Percentiles rank a stretch among this genome's conserved stretches.
phyloP scores from a whole-genome alignment of 2,113 vertebrate genomes.

The Ochotona curzoniae region DNA sequence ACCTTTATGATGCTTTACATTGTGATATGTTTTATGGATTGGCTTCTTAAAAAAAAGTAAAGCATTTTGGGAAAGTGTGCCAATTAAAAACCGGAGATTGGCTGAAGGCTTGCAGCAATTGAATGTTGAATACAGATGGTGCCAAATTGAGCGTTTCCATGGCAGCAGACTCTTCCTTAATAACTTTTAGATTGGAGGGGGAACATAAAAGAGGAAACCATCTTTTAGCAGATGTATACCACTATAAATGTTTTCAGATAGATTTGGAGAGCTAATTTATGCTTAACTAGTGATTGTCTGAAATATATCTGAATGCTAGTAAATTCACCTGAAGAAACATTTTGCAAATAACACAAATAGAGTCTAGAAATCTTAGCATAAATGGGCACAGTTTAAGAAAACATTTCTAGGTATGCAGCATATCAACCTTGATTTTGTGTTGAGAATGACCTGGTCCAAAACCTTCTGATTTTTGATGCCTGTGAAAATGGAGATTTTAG shows the following conservation, averaged over 20 bases:
- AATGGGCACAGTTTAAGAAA: slow-evolving; percentile 37
- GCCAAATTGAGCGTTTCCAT: slow-evolving; percentile 77
- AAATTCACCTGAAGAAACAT: slow-evolving; percentile 66
- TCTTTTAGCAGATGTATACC: slow-evolving; percentile 69
- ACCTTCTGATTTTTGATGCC: slow-evolving; percentile 41
- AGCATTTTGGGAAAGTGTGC: slow-evolving; percentile 77
- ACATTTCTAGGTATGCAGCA: background rate
- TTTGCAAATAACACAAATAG: slow-evolving; percentile 70
- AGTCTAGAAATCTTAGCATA: slow-evolving; percentile 42
- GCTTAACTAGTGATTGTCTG: slow-evolving; percentile 73
- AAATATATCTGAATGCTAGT: slow-evolving; percentile 64
- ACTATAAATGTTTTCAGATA: slow-evolving; percentile 64
- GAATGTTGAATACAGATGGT: slow-evolving; percentile 76
- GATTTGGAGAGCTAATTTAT: slow-evolving; percentile 73
- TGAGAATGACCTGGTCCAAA: slow-evolving; percentile 16
- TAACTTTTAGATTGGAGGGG: slow-evolving; percentile 73
- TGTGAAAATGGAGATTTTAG: background rate
- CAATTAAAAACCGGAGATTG: slow-evolving; percentile 79
- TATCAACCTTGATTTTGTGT: slow-evolving; percentile 42
- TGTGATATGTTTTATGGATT: slow-evolving; percentile 60
- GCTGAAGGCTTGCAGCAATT: slow-evolving; percentile 73
- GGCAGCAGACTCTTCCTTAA: slow-evolving; percentile 77
- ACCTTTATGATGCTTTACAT: slow-evolving; percentile 56
- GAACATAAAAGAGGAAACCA: slow-evolving; percentile 69
- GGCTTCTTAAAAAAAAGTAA: slow-evolving; percentile 60